Percentiles rank a stretch among this genome's conserved stretches.
Conservation (phyloP, 2,888 invertebrate species). For the Drosophila sordidula region DNA sequence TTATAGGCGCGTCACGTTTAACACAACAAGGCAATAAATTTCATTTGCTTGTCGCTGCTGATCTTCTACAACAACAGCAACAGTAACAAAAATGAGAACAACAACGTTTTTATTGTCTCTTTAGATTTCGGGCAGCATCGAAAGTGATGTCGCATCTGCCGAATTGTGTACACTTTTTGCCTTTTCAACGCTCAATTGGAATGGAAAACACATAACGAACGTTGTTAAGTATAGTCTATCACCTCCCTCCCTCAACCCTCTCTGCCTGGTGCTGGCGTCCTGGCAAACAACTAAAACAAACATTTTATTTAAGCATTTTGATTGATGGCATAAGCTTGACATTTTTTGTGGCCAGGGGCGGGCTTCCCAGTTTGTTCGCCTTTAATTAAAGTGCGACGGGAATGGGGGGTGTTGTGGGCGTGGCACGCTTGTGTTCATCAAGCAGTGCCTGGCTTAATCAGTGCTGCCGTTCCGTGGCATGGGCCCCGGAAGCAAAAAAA, state of each 20-base stretch:
- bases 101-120: constrained; percentile 55
- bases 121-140: constrained; percentile 15
- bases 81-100: constrained; percentile 14
- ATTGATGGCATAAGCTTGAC: constrained; percentile 78
- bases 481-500: constrained; percentile 20
- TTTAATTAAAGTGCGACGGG: constrained; percentile 66
- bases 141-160: constrained; percentile 55
- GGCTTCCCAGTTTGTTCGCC: constrained; percentile 55
- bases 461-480: constrained; percentile 15
- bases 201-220: constrained; percentile 49
- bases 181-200: constrained; percentile 51
- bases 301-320: constrained; percentile 79
- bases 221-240: constrained; percentile 53
- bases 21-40: constrained; percentile 80
- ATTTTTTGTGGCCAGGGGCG: constrained; percentile 48
- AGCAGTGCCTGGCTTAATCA: constrained; percentile 55
- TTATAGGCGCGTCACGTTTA: constrained; percentile 69
- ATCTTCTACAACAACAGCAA: constrained; percentile 2
- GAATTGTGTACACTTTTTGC: constrained; percentile 41
- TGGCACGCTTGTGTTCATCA: constrained; percentile 45
- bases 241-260: background rate
- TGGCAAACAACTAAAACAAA: constrained; percentile 69
- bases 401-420: constrained; percentile 21
- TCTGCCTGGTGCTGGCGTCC: constrained; percentile 20
- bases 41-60: constrained; percentile 52